phyloP scores from a whole-genome alignment of 2,797 vertebrate genomes.

The Darevskia nairensis region DNA sequence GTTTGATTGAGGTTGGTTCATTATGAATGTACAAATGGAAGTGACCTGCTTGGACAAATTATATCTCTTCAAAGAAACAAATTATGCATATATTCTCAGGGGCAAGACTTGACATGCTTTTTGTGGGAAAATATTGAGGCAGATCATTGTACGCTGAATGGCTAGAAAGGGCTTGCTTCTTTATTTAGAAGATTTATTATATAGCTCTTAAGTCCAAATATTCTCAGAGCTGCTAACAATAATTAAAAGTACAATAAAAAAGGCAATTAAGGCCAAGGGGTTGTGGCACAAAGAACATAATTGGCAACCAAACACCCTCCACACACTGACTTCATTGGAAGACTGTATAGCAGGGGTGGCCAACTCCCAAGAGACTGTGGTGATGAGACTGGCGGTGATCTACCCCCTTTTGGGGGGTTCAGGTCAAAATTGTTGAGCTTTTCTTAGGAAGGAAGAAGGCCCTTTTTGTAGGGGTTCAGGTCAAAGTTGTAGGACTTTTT shows the following conservation, averaged over 20 bases:
- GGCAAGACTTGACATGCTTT: neutral
- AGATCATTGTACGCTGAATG: neutral
- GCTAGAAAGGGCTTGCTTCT: neutral
- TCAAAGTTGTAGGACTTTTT: no score
- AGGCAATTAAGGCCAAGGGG: neutral
- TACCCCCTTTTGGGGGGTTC: no score
- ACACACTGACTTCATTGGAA: no score
- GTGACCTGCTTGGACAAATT: conserved; percentile 1
- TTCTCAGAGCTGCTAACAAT: neutral
- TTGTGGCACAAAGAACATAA: no score
- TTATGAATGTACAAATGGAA: conserved; percentile 18
- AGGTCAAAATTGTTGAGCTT: no score
- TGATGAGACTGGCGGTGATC: no score
- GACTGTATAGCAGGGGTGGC: no score
- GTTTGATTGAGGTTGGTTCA: conserved; percentile 2
- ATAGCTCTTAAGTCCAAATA: neutral
- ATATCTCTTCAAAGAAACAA: neutral
- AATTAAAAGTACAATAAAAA: neutral
- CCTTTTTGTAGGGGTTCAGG: no score
- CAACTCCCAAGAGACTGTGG: no score
- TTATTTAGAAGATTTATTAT: neutral
- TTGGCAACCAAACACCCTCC: no score
- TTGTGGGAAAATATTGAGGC: neutral
- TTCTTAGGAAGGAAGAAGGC: no score
- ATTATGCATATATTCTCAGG: neutral